phyloP scores from a whole-genome alignment of 1,140 invertebrate genomes.

The Drosophila orosa region DNA sequence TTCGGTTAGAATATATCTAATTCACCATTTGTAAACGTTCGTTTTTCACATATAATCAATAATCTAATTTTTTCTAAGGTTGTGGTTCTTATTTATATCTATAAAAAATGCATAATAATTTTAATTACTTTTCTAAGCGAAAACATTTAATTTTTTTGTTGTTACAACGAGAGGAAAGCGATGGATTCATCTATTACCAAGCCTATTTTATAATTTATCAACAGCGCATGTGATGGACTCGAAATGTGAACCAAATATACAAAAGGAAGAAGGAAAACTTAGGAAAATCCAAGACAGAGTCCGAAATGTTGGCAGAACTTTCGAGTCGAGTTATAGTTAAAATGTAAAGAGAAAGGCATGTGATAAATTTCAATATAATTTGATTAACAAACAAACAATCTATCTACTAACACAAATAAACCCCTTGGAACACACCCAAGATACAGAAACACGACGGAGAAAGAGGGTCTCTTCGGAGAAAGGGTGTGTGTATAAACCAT shows the following conservation, averaged over 20 bases:
- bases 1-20: slow-evolving; percentile 39
- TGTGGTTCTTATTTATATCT: slow-evolving; percentile 81
- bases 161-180: slow-evolving; percentile 47
- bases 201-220: slow-evolving; percentile 75
- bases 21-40: slow-evolving; percentile 35
- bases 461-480: background rate
- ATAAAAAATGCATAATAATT: slow-evolving; percentile 54
- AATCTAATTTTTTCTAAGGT: slow-evolving; percentile 75
- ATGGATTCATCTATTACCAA: slow-evolving; percentile 37
- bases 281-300: slow-evolving; percentile 47
- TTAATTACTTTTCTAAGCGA: slow-evolving; percentile 71
- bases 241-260: slow-evolving; percentile 43
- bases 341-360: slow-evolving; percentile 74
- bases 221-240: slow-evolving; percentile 81
- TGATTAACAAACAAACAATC: slow-evolving; percentile 63
- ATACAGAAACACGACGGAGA: slow-evolving; percentile 19
- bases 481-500: slow-evolving; percentile 13
- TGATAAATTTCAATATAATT: slow-evolving; percentile 82
- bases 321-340: slow-evolving; percentile 70
- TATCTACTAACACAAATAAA: slow-evolving; percentile 66
- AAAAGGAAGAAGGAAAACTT: slow-evolving; percentile 8
- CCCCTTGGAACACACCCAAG: slow-evolving; percentile 16
- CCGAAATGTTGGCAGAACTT: slow-evolving; percentile 48
- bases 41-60: slow-evolving; percentile 46
- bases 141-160: slow-evolving; percentile 47